Percentiles rank a stretch among this genome's conserved stretches.
Evolutionary conservation across 2,797 vertebrate genomes (phyloP).

Genomic region (Mormyrops attenuatus): DNA sequence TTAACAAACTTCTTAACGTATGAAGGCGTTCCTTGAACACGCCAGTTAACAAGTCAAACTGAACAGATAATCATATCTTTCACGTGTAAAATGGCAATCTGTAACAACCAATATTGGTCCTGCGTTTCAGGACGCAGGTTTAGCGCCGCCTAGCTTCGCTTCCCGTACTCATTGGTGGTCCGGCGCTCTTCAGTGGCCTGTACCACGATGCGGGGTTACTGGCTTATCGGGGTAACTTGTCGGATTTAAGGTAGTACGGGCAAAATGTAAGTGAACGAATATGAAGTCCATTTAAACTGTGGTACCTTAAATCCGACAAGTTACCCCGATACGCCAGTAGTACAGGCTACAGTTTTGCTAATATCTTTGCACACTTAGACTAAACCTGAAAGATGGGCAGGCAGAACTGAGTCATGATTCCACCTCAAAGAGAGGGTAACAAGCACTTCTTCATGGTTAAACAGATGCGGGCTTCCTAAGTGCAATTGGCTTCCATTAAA

Average conservation of each 20-base stretch:
- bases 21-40: neutral
- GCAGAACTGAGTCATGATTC: neutral
- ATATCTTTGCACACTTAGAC: neutral
- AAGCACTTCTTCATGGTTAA: conserved; percentile 5
- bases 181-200: neutral
- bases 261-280: no score
- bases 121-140: neutral
- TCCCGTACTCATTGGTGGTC: neutral
- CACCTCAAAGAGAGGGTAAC: neutral
- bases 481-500: neutral
- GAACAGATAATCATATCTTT: neutral
- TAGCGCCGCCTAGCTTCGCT: neutral
- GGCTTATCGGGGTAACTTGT: no score
- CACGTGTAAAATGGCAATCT: neutral
- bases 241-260: no score
- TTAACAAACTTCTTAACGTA: neutral
- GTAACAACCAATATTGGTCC: neutral
- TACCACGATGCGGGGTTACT: no score
- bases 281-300: no score
- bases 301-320: no score
- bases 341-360: neutral
- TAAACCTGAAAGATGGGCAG: neutral
- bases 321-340: no score
- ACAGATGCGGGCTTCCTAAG: neutral
- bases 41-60: neutral